Conservation (phyloP, 23 tunicate genomes). For the Clavelina lepadiformis region DNA sequence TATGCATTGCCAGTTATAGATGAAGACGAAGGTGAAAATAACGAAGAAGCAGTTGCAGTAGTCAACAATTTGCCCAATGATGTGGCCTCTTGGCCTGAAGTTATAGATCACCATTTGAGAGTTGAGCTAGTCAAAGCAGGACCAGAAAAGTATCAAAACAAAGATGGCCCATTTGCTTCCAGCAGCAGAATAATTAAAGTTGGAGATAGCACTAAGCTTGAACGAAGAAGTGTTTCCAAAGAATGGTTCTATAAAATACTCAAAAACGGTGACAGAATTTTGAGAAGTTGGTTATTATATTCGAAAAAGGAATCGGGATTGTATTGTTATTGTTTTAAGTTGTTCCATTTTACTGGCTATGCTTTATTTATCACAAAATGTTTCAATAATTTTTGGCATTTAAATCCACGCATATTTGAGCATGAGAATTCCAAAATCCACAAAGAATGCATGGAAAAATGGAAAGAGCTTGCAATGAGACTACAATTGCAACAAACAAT, state of each 20-base stretch:
- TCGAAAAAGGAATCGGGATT: slow-evolving; percentile 41
- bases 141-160: slow-evolving; percentile 40
- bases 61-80: slow-evolving; percentile 45
- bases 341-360: slow-evolving; percentile 41
- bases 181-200: slow-evolving; percentile 32
- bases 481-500: slow-evolving; percentile 48
- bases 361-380: slow-evolving; percentile 50
- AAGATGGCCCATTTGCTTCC: slow-evolving; percentile 36
- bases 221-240: slow-evolving; percentile 38
- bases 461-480: slow-evolving; percentile 55
- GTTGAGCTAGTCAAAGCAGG: slow-evolving; percentile 45
- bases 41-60: slow-evolving; percentile 41
- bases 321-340: slow-evolving; percentile 35
- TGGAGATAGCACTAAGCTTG: slow-evolving; percentile 41
- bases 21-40: slow-evolving; percentile 40
- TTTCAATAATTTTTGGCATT: slow-evolving; percentile 41
- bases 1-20: slow-evolving; percentile 16
- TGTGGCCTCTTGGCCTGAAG: slow-evolving; percentile 41
- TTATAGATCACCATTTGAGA: slow-evolving; percentile 39
- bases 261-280: slow-evolving; percentile 52
- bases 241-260: slow-evolving; percentile 38
- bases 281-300: slow-evolving; percentile 45
- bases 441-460: slow-evolving; percentile 54
- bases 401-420: too few relatives aligned
- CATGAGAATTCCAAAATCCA: slow-evolving; percentile 47